Base-by-base conservation (phyloP, 2,113 vertebrate genomes). In the Rallus limicola region DNA sequence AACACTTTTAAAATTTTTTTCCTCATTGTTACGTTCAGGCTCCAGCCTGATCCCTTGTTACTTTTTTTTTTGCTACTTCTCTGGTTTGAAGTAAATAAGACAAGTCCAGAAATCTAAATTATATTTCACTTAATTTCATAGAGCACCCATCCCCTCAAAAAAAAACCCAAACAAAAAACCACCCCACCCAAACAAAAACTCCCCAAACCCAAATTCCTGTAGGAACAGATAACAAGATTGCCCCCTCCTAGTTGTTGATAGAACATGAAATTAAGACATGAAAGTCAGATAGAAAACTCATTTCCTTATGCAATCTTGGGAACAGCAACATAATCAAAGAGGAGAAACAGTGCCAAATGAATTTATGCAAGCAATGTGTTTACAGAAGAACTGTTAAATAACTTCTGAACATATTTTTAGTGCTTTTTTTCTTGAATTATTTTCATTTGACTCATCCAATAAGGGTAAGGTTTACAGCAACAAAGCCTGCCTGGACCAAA, bases 241-340 rank as follows among this genome's bases (percentile, higher is more conserved):
- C 15, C 26, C 48, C 16, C 42, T 64, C 48, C 29, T 11, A 42
- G 31, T 13, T 95, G 46, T 67, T 88, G 68, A 67, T 82, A 63
- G 9, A 90, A 62, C 16, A 81, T 62, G 90, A 83, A 75, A 93
- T 91, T 71, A 88, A 91, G 81, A 64, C 13, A 76, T 64, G 19
- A 68, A 93, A 85, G 15, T 50, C 80, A 90, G 72, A 95, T 76
- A 71, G 91, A 82, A 82, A 97, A 86, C 71, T 89, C 60, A 80
- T 92, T 85, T 90, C 36, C 65, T 78, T 88, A 83, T 65, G 28
- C 58, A 94, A 83, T 72, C 58, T 46, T 42, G 42, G 55, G 44
- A 93, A 80, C 23, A 79, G 67, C 70, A 88, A 56, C 65, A 93
- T 60, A 79, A 81, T 92, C 72, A 88, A 59, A 75, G 87, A 71